Evolutionary conservation across 2,797 vertebrate species (phyloP), one percentile per base, ranked within the genome.

Genomic region (Microcaecilia unicolor): DNA sequence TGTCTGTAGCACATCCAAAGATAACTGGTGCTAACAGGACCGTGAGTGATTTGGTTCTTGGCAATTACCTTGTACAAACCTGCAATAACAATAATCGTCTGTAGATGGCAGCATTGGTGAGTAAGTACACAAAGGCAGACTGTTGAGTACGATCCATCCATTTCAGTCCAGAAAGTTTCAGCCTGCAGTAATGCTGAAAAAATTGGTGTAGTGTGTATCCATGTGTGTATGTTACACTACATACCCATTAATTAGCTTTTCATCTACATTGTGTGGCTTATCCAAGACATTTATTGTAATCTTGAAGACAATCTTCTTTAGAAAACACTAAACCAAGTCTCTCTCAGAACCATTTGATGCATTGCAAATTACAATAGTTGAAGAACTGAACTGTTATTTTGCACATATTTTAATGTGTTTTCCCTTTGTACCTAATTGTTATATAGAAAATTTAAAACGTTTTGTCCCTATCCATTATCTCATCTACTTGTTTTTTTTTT

Each of bases 101-200:
- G 34, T 43, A 58, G 50, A 4, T 37, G 53, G 48, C 50, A 58
- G 48, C 36, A 28, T n/a, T n/a, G 31, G 27, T 16, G 24, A 42
- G 25, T 37, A 30, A 41, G 25, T 34, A 29, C 4, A 6, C 1
- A 5, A 14, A 15, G n/a, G n/a, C n/a, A n/a, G n/a, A n/a, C 0
- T 13, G 12, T 8, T 14, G 1, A 4, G 20, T 18, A 23, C 23
- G 17, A 10, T 7, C 9, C 34, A 6, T 21, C 8, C 9, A n/a
- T n/a, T n/a, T n/a, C n/a, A n/a, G n/a, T n/a, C 9, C 15, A 0
- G 17, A n/a, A 28, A 4, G 0, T 10, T 22, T 1, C 2, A 10
- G n/a, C 3, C 2, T 9, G 31, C 6, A 7, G 21, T n/a, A n/a
- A 15, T n/a, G 29, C 38, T 12, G 17, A 18, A 28, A 12, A 18